Base-by-base conservation (phyloP, 2,888 invertebrate genomes). In the Noctua comes region DNA sequence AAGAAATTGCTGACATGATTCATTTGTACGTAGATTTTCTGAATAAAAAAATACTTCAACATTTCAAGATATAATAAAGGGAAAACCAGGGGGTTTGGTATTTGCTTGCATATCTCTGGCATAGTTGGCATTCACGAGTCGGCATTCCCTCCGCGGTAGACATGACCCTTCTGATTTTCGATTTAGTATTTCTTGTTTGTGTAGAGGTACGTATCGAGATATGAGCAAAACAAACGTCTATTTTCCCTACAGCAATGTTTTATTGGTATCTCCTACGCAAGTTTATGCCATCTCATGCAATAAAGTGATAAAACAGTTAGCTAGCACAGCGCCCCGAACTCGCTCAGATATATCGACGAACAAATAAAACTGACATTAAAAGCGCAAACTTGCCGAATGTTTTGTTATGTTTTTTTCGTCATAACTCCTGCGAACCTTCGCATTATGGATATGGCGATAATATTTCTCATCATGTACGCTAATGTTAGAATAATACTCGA, bases 261-360 rank as follows among this genome's bases (percentile, higher is more conserved):
- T 96, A 96, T 93, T 94, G 91, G 92, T 91, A 90, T 91, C 92
- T 93, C 92, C 91, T 92, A 92, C 92, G 90, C 92, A 92, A 95
- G 93, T 96, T 96, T 95, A 96, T 95, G 94, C 92, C 93, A 95
- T 95, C 93, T 94, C 96, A 95, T 95, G 96, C 96, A 94, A 96
- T 96, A 96, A 96, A 96, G 95, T 95, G 96, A 96, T 96, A 96
- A 96, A 96, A 95, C 95, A 96, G 95, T 96, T 96, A 96, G 95
- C 94, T 93, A 92, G 93, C 93, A 93, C 93, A 92, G 91, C 93
- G 93, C 92, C 92, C 93, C 91, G 91, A 94, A 94, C 93, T 93
- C 93, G 91, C 92, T 93, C 91, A 92, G 93, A 95, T 95, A 95
- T 95, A 96, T 96, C 92, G 95, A 93, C 90, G 92, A 95, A 95